Conservation (phyloP, 2,888 invertebrate genomes). For the Smittia sp. region DNA sequence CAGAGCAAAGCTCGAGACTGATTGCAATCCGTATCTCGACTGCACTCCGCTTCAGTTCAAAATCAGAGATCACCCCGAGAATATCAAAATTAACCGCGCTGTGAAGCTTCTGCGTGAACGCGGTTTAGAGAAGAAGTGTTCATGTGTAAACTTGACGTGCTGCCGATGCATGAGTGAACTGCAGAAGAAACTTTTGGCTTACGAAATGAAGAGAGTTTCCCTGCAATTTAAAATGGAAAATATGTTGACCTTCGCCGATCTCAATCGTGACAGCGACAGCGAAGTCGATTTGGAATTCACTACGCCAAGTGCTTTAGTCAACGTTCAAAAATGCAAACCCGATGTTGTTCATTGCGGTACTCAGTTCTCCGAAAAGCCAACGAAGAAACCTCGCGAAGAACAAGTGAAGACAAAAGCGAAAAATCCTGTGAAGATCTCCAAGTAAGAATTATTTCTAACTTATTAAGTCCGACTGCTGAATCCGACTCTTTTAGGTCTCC, state of each 20-base stretch:
- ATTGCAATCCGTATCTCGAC: background rate
- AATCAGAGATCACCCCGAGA: slow-evolving; percentile 60
- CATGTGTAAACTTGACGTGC: slow-evolving; percentile 52
- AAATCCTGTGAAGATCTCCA: too few relatives aligned
- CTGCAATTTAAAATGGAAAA: slow-evolving; percentile 45
- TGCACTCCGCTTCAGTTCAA: slow-evolving; percentile 64
- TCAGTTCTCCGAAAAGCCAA: background rate
- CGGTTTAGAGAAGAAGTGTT: slow-evolving; percentile 58
- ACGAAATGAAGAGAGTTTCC: slow-evolving; percentile 57
- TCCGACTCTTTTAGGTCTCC: too few relatives aligned
- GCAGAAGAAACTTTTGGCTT: slow-evolving; percentile 55
- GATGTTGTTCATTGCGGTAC: slow-evolving; percentile 21
- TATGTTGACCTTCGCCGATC: slow-evolving; percentile 33
- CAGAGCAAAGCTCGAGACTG: background rate
- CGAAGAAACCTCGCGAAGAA: too few relatives aligned
- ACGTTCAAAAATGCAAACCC: background rate
- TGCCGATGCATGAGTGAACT: slow-evolving; percentile 50
- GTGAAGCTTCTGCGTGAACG: slow-evolving; percentile 58
- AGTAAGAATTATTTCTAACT: too few relatives aligned
- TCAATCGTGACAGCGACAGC: slow-evolving; percentile 54
- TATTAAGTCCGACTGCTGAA: too few relatives aligned
- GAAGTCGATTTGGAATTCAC: slow-evolving; percentile 71
- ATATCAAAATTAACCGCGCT: slow-evolving; percentile 56
- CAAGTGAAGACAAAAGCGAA: too few relatives aligned
- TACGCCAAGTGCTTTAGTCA: slow-evolving; percentile 60